Base-by-base conservation (phyloP, 2,888 invertebrate genomes). In the Onchidella celtica region DNA sequence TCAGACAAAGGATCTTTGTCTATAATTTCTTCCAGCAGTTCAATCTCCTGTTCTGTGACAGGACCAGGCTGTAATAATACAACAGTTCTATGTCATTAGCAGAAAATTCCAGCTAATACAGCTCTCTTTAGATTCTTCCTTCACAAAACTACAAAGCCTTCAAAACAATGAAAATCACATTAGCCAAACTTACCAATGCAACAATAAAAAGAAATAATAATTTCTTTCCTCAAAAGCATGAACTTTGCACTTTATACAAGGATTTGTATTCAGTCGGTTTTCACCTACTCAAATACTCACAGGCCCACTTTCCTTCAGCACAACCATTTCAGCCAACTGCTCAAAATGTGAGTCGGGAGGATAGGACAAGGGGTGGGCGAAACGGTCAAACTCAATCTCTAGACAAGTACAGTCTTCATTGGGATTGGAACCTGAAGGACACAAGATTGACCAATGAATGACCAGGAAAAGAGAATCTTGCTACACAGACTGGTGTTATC, bases 1-100 rank as follows among this genome's bases (percentile, higher is more conserved):
- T 94, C 94, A 70, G 94, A 93, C 32, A 95, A 89, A 2, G 94
- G 94, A 88, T 95, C 95, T 81, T 93, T 87, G 70, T 88, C 87
- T 36, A 93, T 91, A 79, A 94, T 91, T 79, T 92, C 93, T 68
- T 91, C 85, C 40, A 94, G 84, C 70, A 88, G 83, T 3, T 87
- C 86, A 57, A 88, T 83, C 38, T 90, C 90, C 34, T 86, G 81
- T 38, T 84, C 83, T 68, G 84, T 68, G 4, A 75, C 63, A 38
- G 47, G 66, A 17, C 57, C 68, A 29, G 66, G 68, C 68, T 66
- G 57, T 3, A 59, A 27, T 4, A n/a, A n/a, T n/a, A n/a, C n/a
- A n/a, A n/a, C n/a, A n/a, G n/a, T n/a, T n/a, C n/a, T n/a, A n/a
- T n/a, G n/a, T n/a, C n/a, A n/a, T n/a, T n/a, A n/a, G n/a, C n/a